phyloP scores from a whole-genome alignment of 2,888 invertebrate species.

The Sarcophaga rosellei region DNA sequence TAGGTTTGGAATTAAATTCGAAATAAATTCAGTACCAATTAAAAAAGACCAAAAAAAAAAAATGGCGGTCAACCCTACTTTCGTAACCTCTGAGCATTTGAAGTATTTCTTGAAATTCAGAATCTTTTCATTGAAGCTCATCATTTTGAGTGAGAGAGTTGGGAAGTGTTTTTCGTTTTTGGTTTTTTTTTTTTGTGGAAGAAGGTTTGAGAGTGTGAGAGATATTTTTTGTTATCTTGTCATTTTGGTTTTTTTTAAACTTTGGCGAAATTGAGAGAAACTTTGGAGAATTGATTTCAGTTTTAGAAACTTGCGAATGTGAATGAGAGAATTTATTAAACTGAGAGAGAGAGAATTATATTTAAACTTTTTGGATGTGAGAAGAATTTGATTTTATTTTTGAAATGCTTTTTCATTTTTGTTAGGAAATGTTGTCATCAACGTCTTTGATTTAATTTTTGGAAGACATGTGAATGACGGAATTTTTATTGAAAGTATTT shows the following conservation, averaged over 20 bases:
- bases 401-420: constrained; percentile 5
- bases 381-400: background rate
- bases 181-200: constrained; percentile 4
- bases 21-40: background rate
- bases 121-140: constrained; percentile 23
- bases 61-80: constrained; percentile 57
- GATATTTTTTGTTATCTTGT: constrained; percentile 30
- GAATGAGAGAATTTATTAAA: background rate
- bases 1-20: background rate
- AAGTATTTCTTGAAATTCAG: constrained; percentile 37
- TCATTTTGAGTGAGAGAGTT: constrained; percentile 38
- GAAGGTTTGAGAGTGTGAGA: background rate
- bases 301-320: background rate
- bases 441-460: constrained; percentile 23
- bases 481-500: constrained; percentile 21
- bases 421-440: constrained; percentile 21
- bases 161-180: constrained; percentile 32
- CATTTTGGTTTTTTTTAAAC: background rate
- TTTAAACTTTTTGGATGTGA: constrained; percentile 2
- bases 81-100: constrained; percentile 46
- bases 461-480: constrained; percentile 30
- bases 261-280: background rate
- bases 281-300: background rate
- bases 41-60: too few species aligned
- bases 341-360: background rate